phyloP scores from a whole-genome alignment of 1,140 invertebrate genomes.

The Neodiprion virginianus region DNA sequence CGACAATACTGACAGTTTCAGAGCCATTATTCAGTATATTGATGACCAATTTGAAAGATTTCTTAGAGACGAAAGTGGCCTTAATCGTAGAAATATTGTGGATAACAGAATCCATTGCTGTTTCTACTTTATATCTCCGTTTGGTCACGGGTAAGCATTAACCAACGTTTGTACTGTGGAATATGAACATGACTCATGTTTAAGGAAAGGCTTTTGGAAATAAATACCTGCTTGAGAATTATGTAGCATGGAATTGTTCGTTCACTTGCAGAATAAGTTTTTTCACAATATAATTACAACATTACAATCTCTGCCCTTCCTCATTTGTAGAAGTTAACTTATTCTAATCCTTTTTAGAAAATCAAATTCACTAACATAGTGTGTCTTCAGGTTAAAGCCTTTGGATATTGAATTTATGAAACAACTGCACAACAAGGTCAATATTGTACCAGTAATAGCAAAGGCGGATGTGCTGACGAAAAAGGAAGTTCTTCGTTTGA shows the following conservation, averaged over 20 bases:
- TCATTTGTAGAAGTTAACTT: background rate
- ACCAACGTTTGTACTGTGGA: conserved; percentile 15
- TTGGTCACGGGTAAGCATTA: conserved; percentile 86
- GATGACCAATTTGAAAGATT: conserved; percentile 95
- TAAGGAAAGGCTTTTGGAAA: conserved; percentile 6
- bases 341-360: conserved; percentile 17
- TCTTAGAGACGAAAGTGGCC: conserved; percentile 87
- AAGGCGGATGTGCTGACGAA: conserved; percentile 98
- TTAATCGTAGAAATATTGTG: conserved; percentile 90
- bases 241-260: background rate
- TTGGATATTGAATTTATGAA: conserved; percentile 99
- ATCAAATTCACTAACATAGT: conserved; percentile 15
- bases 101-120: conserved; percentile 96
- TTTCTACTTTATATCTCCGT: conserved; percentile 99
- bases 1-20: conserved; percentile 93
- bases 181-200: conserved; percentile 20
- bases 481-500: conserved; percentile 89
- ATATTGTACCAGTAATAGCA: conserved; percentile 98
- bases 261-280: background rate
- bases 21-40: conserved; percentile 91
- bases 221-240: background rate
- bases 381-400: conserved; percentile 70
- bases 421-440: conserved; percentile 96
- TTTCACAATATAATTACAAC: background rate
- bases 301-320: no score